A percentile compares a stretch with the other conserved stretches of the same genome.
Evolutionary conservation across 2,888 invertebrate genomes (phyloP).

Genomic region (Sphecodes monilicornis): DNA sequence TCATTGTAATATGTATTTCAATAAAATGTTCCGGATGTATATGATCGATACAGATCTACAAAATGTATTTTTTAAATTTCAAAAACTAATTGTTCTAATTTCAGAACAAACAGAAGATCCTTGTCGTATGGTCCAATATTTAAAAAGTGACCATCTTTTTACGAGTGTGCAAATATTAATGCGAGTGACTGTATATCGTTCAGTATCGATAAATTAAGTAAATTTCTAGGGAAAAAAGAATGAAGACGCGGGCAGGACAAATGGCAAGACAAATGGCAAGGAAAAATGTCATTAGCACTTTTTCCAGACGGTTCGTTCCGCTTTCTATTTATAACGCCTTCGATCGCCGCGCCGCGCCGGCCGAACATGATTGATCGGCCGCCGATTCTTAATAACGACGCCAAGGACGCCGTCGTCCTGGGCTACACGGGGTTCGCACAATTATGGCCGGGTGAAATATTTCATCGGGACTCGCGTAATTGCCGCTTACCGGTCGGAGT

Average conservation of each 20-base stretch:
- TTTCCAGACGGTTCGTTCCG: neutral
- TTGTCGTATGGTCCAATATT: too few relatives aligned
- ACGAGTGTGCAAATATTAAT: neutral
- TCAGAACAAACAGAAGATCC: too few relatives aligned
- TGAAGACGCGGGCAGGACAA: neutral
- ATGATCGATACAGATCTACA: too few relatives aligned
- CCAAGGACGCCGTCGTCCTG: conserved; percentile 27
- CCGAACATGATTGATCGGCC: conserved; percentile 31
- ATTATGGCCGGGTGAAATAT: conserved; percentile 49
- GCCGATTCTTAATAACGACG: conserved; percentile 50
- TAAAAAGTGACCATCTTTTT: neutral
- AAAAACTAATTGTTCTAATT: too few relatives aligned
- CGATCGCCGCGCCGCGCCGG: neutral
- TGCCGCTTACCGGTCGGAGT: conserved; percentile 51
- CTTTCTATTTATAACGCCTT: conserved; percentile 5
- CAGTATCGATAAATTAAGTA: neutral
- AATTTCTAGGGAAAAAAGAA: neutral
- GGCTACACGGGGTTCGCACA: conserved; percentile 44
- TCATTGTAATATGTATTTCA: too few relatives aligned
- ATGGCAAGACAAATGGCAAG: neutral
- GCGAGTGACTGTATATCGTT: neutral
- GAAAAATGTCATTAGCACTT: neutral
- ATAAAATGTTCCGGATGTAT: too few relatives aligned
- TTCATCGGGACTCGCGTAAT: conserved; percentile 53
- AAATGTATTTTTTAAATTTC: too few relatives aligned